A percentile compares a stretch with the other conserved stretches of the same genome.
Conservation (phyloP, 2,797 vertebrate genomes). For the Aselliscus stoliczkanus region DNA sequence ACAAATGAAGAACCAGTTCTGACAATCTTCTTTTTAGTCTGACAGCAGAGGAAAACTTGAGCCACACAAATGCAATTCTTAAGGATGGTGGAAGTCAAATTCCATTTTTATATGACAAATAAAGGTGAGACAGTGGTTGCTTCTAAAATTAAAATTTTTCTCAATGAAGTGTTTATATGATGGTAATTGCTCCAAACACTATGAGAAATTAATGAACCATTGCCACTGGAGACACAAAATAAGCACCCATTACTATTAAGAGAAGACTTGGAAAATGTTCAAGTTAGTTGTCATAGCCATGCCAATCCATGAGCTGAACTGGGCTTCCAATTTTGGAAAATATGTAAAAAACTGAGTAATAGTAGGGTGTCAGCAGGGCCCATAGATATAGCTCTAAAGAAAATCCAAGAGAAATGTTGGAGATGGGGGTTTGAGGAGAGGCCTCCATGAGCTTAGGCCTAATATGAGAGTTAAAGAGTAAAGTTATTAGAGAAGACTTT, state of each 20-base stretch:
- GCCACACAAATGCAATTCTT: constrained; percentile 53
- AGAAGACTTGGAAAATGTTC: neutral
- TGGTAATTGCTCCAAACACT: neutral
- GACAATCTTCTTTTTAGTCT: neutral
- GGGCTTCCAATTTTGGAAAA: neutral
- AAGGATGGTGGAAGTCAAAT: constrained; percentile 27
- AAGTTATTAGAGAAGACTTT: neutral
- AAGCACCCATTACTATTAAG: neutral
- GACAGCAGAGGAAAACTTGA: neutral
- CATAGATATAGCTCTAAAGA: neutral
- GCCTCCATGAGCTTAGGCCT: neutral
- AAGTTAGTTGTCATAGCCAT: neutral
- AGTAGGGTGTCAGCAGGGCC: neutral
- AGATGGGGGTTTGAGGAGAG: neutral
- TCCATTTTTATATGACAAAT: constrained; percentile 38
- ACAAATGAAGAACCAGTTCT: neutral
- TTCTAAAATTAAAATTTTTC: constrained; percentile 56
- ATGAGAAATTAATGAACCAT: neutral
- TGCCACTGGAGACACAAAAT: neutral
- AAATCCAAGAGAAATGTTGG: neutral
- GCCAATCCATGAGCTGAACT: neutral
- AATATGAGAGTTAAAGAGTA: neutral
- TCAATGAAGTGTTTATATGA: constrained; percentile 25
- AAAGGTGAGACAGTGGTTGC: neutral
- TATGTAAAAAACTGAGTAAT: neutral